phyloP scores from a whole-genome alignment of 2,113 vertebrate species.

The Chitala chitala region DNA sequence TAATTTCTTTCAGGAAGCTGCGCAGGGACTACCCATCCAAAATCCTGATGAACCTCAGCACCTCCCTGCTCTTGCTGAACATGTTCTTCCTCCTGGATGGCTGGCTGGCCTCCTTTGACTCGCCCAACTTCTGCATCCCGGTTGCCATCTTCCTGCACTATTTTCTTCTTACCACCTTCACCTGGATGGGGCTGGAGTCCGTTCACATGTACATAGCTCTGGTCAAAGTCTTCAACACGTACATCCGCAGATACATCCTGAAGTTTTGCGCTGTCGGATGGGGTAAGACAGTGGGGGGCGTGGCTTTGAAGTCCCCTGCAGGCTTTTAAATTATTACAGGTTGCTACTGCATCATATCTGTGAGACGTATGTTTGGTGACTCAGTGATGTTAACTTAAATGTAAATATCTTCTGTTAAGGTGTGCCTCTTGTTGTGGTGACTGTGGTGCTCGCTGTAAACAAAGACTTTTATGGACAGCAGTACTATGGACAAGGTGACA shows the following conservation, averaged over 20 bases:
- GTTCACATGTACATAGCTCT: conserved; percentile 98
- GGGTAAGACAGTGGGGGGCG: too few species aligned
- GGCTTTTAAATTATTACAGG: too few species aligned
- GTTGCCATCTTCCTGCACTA: conserved; percentile 82
- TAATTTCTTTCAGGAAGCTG: conserved; percentile 68
- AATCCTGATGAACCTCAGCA: conserved; percentile 96
- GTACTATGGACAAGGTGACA: conserved; percentile 55
- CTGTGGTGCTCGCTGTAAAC: conserved; percentile 68
- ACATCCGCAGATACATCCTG: conserved; percentile 88
- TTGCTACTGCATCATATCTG: too few species aligned
- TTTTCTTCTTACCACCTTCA: conserved; percentile 90
- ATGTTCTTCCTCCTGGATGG: conserved; percentile 84
- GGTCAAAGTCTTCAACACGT: conserved; percentile 97
- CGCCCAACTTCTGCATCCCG: conserved; percentile 68
- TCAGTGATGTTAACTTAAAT: not conserved
- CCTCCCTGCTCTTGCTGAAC: conserved; percentile 85
- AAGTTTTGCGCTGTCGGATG: conserved; percentile 96
- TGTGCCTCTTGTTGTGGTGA: conserved; percentile 76
- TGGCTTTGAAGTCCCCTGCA: too few species aligned
- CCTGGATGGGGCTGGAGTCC: conserved; percentile 97
- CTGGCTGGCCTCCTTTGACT: conserved; percentile 78
- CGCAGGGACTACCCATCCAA: conserved; percentile 96
- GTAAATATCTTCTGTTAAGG: conserved; percentile 55
- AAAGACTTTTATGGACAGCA: conserved; percentile 68
- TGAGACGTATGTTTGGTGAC: too few species aligned